Evolutionary conservation across 2,113 vertebrate genomes (phyloP).

Genomic region (Hydrolagus affinis): DNA sequence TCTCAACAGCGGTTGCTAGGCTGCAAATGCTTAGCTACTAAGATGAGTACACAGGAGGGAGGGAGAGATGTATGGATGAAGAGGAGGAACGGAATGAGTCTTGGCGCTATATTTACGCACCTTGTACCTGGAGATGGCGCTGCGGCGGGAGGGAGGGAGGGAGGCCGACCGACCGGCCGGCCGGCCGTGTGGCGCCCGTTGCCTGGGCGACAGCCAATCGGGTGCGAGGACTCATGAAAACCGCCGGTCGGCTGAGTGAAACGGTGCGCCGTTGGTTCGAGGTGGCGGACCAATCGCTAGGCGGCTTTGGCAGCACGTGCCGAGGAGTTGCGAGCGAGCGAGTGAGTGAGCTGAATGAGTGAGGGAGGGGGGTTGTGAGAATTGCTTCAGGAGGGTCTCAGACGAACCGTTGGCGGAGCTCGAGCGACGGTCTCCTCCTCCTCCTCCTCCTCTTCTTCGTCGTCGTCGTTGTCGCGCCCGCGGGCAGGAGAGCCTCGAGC

Average conservation of each 20-base stretch:
- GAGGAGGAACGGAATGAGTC: too few species aligned
- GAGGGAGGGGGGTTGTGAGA: too few species aligned
- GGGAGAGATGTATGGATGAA: too few species aligned
- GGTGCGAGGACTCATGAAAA: neutral
- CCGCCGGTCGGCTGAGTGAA: neutral
- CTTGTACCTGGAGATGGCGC: neutral
- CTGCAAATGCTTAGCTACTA: neutral
- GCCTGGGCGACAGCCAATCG: neutral
- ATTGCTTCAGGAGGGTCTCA: too few species aligned
- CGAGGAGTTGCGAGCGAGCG: neutral
- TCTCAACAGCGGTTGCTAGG: neutral
- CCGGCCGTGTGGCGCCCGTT: neutral
- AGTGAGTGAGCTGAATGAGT: neutral
- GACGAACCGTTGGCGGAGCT: slow-evolving; percentile 41
- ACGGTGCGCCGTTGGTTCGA: neutral
- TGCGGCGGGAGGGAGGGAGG: neutral
- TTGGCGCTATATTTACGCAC: too few species aligned
- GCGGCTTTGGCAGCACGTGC: neutral
- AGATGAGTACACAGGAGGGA: too few species aligned
- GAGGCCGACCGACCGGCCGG: neutral
- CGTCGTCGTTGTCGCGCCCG: too few species aligned
- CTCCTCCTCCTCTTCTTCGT: too few species aligned
- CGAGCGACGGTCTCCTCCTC: too few species aligned
- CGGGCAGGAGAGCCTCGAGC: neutral
- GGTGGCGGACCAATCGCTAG: neutral